Conservation (phyloP, 2,113 vertebrate genomes). For the Xerus inauris region DNA sequence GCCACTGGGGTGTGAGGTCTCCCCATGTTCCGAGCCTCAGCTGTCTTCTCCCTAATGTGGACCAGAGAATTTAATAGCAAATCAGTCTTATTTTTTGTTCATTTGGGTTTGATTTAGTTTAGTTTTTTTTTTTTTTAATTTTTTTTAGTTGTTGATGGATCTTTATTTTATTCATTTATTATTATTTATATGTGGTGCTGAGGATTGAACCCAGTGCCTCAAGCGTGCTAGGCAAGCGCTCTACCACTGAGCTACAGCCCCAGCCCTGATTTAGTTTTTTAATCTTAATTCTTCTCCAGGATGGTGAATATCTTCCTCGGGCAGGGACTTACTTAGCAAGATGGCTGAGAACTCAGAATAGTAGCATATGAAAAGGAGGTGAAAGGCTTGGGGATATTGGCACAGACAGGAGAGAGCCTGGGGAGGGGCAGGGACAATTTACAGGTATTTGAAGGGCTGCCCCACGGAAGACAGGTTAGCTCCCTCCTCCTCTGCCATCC, state of each 20-base stretch:
- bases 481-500: not conserved
- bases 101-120: not conserved
- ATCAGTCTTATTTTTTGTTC: not conserved
- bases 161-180: too few relatives aligned
- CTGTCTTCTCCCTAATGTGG: not conserved
- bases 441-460: fast-evolving
- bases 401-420: fast-evolving
- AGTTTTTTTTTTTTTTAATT: too few relatives aligned
- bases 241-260: too few relatives aligned
- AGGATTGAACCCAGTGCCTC: too few relatives aligned
- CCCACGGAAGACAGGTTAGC: fast-evolving
- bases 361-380: slow-evolving; percentile 27
- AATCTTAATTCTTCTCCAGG: not conserved
- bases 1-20: fast-evolving
- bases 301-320: slow-evolving; percentile 25
- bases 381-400: not conserved
- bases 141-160: too few relatives aligned
- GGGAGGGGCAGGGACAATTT: too few relatives aligned
- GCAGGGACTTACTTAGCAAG: not conserved
- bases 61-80: not conserved
- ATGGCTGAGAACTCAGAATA: not conserved
- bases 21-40: fast-evolving
- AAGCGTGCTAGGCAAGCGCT: too few relatives aligned
- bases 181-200: too few relatives aligned
- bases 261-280: too few relatives aligned